These are phyloP conservation scores for Arctopsyche grandis DNA, from an alignment of 1,140 invertebrate species.

Conservation along the genomic window DNA sequence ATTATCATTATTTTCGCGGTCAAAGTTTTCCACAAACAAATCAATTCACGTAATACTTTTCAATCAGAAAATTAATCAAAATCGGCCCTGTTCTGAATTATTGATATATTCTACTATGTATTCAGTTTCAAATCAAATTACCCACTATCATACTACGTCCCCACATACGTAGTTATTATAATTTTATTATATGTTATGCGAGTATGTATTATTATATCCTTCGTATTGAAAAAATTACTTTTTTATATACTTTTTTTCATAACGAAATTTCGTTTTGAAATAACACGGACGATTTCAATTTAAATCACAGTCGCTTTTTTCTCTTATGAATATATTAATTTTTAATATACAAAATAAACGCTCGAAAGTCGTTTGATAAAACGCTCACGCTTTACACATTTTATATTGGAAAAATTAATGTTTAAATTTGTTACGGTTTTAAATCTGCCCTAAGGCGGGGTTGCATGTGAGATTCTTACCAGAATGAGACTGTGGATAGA, in stretches of 20 bases:
- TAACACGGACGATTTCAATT: conserved; percentile 6
- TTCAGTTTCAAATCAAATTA: background rate
- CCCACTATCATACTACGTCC: background rate
- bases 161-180: no score
- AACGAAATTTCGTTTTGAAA: background rate
- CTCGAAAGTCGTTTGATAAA: background rate
- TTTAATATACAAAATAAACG: conserved; percentile 7
- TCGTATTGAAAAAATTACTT: background rate
- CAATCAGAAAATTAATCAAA: no score
- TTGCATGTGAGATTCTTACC: no score
- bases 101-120: background rate
- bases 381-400: background rate
- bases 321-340: conserved; percentile 9
- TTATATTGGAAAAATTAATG: no score
- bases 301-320: background rate
- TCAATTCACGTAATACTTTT: no score
- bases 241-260: background rate
- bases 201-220: no score
- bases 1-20: no score
- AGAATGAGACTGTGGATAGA: no score
- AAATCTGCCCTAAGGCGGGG: no score
- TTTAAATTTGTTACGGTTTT: no score
- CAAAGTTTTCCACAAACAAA: background rate
- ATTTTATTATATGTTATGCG: background rate
- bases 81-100: no score